A percentile compares a stretch with the other conserved stretches of the same genome.
These are phyloP conservation scores for Stichopus horrens DNA, from an alignment of 53 echinoderm and acorn worm genomes.

Conservation along the genomic window DNA sequence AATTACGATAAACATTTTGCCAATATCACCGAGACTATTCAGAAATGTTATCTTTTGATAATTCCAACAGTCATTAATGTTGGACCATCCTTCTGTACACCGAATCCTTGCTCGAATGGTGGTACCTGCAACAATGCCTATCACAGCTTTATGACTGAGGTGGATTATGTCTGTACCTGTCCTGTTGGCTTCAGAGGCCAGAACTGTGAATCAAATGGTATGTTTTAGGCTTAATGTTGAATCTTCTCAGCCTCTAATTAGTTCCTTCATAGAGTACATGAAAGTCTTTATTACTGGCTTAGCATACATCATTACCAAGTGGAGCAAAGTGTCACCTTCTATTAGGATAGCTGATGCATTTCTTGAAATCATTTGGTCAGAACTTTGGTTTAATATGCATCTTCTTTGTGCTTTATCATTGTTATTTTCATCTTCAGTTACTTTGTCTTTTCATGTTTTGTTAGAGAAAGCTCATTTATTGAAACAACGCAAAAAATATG, in stretches of 20 bases:
- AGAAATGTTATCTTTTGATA: neutral
- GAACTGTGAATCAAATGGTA: constrained; percentile 79
- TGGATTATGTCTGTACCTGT: constrained; percentile 81
- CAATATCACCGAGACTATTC: too few species aligned
- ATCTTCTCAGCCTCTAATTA: too few species aligned
- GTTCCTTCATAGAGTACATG: too few species aligned
- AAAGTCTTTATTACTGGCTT: too few species aligned
- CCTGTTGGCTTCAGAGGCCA: constrained; percentile 69
- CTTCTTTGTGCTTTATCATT: too few species aligned
- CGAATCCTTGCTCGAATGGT: constrained; percentile 55
- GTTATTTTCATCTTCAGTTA: too few species aligned
- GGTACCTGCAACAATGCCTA: constrained; percentile 69
- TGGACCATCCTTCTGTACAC: constrained; percentile 27
- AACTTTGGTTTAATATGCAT: too few species aligned
- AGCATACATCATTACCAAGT: neutral
- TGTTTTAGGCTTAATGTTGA: neutral
- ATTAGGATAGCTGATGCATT: neutral
- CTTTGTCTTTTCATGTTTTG: too few species aligned
- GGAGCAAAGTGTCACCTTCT: neutral
- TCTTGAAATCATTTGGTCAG: neutral
- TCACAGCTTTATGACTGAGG: constrained; percentile 60
- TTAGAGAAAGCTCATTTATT: too few species aligned
- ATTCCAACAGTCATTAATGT: neutral
- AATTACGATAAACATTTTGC: too few species aligned
- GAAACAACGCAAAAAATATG: too few species aligned